Evolutionary conservation across 2,113 vertebrate genomes (phyloP).

Genomic region (Parotia lawesii): DNA sequence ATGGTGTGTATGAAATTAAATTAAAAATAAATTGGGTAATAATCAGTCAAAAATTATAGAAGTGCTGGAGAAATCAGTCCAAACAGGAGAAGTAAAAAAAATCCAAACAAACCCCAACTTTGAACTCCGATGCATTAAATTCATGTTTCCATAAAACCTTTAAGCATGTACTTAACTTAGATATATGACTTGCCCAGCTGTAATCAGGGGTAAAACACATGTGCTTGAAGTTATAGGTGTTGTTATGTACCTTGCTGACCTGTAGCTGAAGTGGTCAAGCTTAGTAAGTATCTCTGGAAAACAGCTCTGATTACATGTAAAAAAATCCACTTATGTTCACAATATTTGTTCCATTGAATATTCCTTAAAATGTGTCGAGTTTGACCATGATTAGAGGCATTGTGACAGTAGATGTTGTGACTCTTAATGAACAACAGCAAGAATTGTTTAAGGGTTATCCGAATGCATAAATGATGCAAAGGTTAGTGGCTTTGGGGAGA

Average conservation of each 20-base stretch:
- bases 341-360: not conserved
- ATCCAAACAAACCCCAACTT: not conserved
- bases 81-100: not conserved
- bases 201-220: not conserved
- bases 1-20: not conserved
- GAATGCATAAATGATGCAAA: not conserved
- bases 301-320: not conserved
- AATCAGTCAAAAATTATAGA: slow-evolving; percentile 23
- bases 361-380: not conserved
- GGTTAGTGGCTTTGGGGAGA: not conserved
- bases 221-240: not conserved
- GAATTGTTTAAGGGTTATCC: not conserved
- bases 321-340: not conserved
- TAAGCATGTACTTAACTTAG: not conserved
- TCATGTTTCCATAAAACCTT: not conserved
- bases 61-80: slow-evolving; percentile 5
- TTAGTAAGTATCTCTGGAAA: not conserved
- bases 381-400: not conserved
- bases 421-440: not conserved
- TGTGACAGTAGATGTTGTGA: not conserved
- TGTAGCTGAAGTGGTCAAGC: not conserved
- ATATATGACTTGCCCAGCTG: not conserved
- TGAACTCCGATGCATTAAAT: not conserved
- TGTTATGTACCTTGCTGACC: not conserved
- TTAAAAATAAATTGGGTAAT: slow-evolving; percentile 49